Conservation (phyloP, 2,797 vertebrate genomes). For the Phrynocephalus guinanensis region DNA sequence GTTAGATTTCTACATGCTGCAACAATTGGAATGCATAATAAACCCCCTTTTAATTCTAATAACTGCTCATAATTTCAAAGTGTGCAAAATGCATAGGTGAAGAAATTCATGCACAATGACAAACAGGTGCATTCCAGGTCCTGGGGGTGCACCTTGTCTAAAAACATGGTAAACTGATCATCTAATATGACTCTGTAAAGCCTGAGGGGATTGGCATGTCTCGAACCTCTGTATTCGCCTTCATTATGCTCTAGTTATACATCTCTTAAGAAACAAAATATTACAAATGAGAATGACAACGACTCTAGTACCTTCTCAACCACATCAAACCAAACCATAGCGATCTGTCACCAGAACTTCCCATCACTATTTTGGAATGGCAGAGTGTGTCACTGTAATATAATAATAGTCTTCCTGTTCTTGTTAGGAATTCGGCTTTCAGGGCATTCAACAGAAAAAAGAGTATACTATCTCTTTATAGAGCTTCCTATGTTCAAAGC, state of each 20-base stretch:
- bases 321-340: background rate
- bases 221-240: background rate
- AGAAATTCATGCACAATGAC: too few relatives aligned
- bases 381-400: background rate
- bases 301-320: background rate
- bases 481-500: background rate
- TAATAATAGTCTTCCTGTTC: conserved; percentile 4
- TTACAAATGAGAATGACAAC: background rate
- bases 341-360: background rate
- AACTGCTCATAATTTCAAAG: too few relatives aligned
- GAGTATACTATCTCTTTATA: background rate
- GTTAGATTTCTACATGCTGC: too few relatives aligned
- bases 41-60: too few relatives aligned
- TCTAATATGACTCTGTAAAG: background rate
- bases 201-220: background rate
- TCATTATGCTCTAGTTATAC: background rate
- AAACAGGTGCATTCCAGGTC: too few relatives aligned
- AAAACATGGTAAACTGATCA: too few relatives aligned
- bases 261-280: background rate
- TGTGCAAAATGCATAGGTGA: too few relatives aligned
- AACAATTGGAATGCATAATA: too few relatives aligned
- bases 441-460: background rate
- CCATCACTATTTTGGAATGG: background rate
- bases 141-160: too few relatives aligned
- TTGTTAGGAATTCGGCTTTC: background rate